phyloP scores from a whole-genome alignment of 2,888 invertebrate genomes.

The Galeopsomyia nigrocyanea region DNA sequence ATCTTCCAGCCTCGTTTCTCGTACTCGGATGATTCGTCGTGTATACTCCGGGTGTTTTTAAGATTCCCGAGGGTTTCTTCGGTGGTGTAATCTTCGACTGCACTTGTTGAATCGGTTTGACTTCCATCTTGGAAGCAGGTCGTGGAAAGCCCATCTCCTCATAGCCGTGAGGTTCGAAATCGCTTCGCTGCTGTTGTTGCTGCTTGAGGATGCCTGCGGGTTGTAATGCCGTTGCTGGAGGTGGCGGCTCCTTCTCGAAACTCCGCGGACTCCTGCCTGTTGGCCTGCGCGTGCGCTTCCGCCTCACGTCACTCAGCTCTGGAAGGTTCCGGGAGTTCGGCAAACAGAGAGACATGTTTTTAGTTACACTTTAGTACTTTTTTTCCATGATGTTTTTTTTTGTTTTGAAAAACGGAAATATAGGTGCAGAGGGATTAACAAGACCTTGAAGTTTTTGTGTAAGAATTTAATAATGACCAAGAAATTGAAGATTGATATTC shows the following conservation, averaged over 20 bases:
- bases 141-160: conserved; percentile 41
- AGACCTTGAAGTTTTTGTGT: conserved; percentile 20
- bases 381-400: conserved; percentile 13
- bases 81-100: conserved; percentile 28
- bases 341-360: conserved; percentile 48
- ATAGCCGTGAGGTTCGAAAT: conserved; percentile 39
- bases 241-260: conserved; percentile 52
- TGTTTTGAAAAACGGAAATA: background rate
- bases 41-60: conserved; percentile 58
- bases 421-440: background rate
- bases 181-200: conserved; percentile 13
- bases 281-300: conserved; percentile 66
- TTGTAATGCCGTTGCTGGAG: conserved; percentile 21
- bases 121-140: conserved; percentile 15
- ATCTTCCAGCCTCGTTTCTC: conserved; percentile 50
- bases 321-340: conserved; percentile 45
- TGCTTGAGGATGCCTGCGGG: conserved; percentile 38
- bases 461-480: too few species aligned
- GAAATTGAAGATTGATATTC: background rate
- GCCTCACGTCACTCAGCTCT: conserved; percentile 67
- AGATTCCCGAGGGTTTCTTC: conserved; percentile 59
- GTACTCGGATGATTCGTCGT: conserved; percentile 49
- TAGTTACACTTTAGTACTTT: conserved; percentile 45
- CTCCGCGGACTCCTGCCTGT: conserved; percentile 63
- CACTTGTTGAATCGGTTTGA: conserved; percentile 4